phyloP scores from a whole-genome alignment of 2,888 invertebrate species.

The Tipula vernalis region DNA sequence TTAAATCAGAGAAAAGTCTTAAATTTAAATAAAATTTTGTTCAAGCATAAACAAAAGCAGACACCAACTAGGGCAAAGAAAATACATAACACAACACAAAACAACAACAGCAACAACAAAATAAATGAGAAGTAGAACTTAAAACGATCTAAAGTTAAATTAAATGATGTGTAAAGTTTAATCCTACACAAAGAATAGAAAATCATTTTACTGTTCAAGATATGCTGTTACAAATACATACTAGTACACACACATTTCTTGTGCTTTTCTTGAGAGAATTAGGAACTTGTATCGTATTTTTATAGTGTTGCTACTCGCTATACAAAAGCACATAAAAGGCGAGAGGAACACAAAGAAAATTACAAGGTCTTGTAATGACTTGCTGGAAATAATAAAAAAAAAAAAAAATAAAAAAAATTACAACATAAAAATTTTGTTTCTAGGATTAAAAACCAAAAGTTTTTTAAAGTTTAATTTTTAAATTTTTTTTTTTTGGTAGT shows the following conservation, averaged over 20 bases:
- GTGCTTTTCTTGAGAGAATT: not conserved
- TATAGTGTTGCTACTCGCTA: not conserved
- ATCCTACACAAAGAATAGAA: not conserved
- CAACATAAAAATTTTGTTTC: not conserved
- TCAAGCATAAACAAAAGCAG: not conserved
- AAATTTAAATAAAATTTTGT: not conserved
- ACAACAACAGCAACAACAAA: not conserved
- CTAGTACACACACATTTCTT: not conserved
- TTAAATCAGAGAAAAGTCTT: not conserved
- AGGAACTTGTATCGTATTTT: not conserved
- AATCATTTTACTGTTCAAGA: not conserved
- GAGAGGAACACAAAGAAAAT: not conserved
- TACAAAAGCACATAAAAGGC: not conserved
- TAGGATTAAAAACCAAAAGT: not conserved
- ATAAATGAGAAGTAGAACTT: not conserved
- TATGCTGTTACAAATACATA: not conserved
- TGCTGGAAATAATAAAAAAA: not conserved
- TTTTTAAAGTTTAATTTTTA: not conserved
- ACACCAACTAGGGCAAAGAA: not conserved
- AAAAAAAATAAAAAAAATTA: not conserved
- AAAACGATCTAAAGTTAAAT: conserved; percentile 4
- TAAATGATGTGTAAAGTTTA: conserved; percentile 4
- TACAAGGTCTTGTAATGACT: not conserved
- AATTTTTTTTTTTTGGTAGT: not conserved
- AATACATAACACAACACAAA: not conserved